Percentiles rank a stretch among this genome's conserved stretches.
phyloP scores from a whole-genome alignment of 2,113 vertebrate genomes.

The Spermophilus dauricus region DNA sequence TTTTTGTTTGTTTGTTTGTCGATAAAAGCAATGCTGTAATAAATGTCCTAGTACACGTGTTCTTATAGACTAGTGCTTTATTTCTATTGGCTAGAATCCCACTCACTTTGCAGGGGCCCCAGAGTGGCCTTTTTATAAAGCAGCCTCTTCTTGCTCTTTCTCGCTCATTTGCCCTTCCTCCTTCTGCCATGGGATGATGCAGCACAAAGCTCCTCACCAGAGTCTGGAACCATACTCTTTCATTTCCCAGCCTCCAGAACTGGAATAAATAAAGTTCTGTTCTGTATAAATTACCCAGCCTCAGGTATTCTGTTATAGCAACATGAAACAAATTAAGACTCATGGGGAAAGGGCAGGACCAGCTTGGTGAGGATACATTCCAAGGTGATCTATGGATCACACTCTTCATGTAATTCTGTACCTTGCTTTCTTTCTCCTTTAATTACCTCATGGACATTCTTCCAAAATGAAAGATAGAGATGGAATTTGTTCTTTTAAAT shows the following conservation, averaged over 20 bases:
- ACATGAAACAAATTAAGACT: background rate
- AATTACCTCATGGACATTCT: background rate
- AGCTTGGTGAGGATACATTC: background rate
- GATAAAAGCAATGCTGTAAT: slow-evolving; percentile 60
- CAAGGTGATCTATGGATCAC: too few species aligned
- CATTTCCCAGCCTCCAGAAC: background rate
- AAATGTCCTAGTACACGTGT: slow-evolving; percentile 22
- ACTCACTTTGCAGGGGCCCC: too few species aligned
- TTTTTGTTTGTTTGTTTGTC: slow-evolving; percentile 50
- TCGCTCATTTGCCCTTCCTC: background rate
- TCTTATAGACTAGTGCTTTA: background rate
- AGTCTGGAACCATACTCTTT: background rate
- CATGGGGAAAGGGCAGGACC: background rate
- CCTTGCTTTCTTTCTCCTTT: slow-evolving; percentile 45
- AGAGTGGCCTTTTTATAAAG: background rate
- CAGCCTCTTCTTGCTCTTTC: background rate
- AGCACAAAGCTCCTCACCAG: background rate
- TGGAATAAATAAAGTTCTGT: background rate
- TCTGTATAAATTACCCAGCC: background rate
- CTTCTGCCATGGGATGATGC: background rate
- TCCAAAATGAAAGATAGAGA: background rate
- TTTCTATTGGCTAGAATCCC: slow-evolving; percentile 18
- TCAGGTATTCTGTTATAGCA: background rate
- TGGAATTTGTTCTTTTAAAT: slow-evolving; percentile 58
- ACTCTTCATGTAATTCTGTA: too few species aligned